Conservation (phyloP, 2,888 invertebrate genomes). For the Graphium colonna region DNA sequence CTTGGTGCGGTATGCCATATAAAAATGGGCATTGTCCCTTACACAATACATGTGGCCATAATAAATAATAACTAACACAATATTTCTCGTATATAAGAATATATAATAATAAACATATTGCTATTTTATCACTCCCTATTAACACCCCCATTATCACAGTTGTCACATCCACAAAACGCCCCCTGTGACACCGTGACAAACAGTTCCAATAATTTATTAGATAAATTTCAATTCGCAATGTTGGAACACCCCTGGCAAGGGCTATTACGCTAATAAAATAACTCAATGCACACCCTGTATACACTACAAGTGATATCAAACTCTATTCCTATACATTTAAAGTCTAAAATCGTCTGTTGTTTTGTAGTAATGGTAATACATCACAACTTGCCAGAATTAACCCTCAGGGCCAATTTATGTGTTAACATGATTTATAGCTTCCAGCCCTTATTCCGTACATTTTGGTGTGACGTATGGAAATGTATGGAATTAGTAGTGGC, state of each 20-base stretch:
- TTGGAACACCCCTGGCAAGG: conserved; percentile 55
- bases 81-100: too few relatives aligned
- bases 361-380: conserved; percentile 34
- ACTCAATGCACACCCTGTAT: conserved; percentile 37
- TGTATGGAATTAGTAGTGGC: background rate
- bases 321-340: conserved; percentile 22
- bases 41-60: too few relatives aligned
- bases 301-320: conserved; percentile 22
- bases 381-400: conserved; percentile 37
- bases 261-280: conserved; percentile 62
- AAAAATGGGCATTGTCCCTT: too few relatives aligned
- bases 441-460: conserved; percentile 43
- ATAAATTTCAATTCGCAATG: conserved; percentile 75
- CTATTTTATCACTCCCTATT: background rate
- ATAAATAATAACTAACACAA: too few relatives aligned
- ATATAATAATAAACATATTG: background rate
- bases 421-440: conserved; percentile 73
- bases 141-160: background rate
- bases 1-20: too few relatives aligned
- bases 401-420: conserved; percentile 70
- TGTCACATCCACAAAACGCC: conserved; percentile 9
- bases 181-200: conserved; percentile 36
- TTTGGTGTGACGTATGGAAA: background rate
- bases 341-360: conserved; percentile 27
- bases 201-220: conserved; percentile 67